Percentiles rank a stretch among this genome's conserved stretches.
Evolutionary conservation across 2,797 vertebrate genomes (phyloP).

Genomic region (Momotus momota): DNA sequence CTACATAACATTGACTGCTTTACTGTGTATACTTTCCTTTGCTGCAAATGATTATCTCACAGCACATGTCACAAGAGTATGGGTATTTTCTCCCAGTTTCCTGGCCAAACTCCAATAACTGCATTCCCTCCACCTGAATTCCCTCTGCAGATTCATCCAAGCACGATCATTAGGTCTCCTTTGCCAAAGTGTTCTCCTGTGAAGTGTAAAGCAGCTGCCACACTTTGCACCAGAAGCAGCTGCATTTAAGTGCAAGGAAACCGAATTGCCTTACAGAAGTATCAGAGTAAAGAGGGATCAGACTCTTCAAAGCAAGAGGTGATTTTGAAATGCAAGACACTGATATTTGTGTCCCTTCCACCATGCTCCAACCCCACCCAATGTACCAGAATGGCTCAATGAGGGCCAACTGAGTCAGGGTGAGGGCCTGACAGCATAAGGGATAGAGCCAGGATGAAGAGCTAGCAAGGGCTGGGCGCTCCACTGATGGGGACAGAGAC

Average conservation of each 20-base stretch:
- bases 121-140: conserved; percentile 31
- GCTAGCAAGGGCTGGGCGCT: not conserved
- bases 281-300: rapidly evolving
- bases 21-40: not conserved
- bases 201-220: not conserved
- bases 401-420: not conserved
- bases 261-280: not conserved
- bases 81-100: not conserved
- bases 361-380: rapidly evolving
- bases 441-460: not conserved
- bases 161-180: not conserved
- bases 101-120: conserved; percentile 4
- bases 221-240: not conserved
- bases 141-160: not conserved
- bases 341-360: not conserved
- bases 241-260: not conserved
- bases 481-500: not conserved
- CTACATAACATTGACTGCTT: not conserved
- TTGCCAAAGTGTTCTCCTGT: not conserved
- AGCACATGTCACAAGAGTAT: not conserved
- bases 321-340: not conserved
- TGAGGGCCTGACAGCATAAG: not conserved
- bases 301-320: not conserved
- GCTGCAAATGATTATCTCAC: not conserved
- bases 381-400: not conserved